Conservation (phyloP, 2,797 vertebrate genomes). For the Oreonectes daqikongensis region DNA sequence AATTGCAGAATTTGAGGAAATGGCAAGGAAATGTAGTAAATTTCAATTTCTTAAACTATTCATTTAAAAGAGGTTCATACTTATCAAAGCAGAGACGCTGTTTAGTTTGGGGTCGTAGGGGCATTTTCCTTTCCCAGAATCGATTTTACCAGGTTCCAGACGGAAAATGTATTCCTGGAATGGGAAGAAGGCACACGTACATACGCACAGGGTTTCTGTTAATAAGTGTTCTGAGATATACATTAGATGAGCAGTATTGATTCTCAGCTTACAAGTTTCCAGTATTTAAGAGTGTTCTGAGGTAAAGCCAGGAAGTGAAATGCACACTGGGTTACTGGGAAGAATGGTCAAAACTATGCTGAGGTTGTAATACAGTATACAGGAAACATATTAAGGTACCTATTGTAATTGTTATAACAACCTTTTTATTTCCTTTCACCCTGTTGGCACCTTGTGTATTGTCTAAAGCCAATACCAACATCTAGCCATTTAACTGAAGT, state of each 20-base stretch:
- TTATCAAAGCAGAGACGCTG: slow-evolving; percentile 96
- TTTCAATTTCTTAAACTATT: too few species aligned
- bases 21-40: too few species aligned
- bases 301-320: slow-evolving; percentile 35
- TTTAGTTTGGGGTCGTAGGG: slow-evolving; percentile 98
- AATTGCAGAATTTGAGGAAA: background rate
- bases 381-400: background rate
- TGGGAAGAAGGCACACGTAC: slow-evolving; percentile 17
- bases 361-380: background rate
- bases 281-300: slow-evolving; percentile 26
- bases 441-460: background rate
- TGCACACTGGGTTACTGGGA: slow-evolving; percentile 17
- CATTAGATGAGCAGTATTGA: slow-evolving; percentile 55
- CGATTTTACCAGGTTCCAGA: slow-evolving; percentile 92
- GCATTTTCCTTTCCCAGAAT: slow-evolving; percentile 99
- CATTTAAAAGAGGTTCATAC: slow-evolving; percentile 76
- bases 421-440: background rate
- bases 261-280: slow-evolving; percentile 39
- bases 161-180: slow-evolving; percentile 97
- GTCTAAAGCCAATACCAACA: slow-evolving; percentile 3
- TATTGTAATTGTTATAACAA: background rate
- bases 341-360: background rate
- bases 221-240: slow-evolving; percentile 43
- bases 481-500: slow-evolving; percentile 20
- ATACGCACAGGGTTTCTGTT: slow-evolving; percentile 37